A percentile compares a stretch with the other conserved stretches of the same genome.
Conservation (phyloP, 2,797 vertebrate genomes). For the Pempheris klunzingeri region DNA sequence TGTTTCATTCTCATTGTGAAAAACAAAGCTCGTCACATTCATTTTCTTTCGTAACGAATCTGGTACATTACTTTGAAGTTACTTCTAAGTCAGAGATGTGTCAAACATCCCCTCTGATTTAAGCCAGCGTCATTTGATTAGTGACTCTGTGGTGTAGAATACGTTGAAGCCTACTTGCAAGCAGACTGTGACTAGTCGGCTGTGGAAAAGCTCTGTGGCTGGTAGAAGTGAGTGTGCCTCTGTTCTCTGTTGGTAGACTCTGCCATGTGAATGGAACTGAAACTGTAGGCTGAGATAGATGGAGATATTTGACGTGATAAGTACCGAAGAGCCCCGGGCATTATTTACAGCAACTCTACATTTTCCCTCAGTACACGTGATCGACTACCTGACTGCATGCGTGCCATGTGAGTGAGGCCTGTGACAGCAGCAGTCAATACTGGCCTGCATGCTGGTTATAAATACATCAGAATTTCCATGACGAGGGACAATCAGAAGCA, state of each 20-base stretch:
- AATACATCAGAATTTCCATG: constrained; percentile 71
- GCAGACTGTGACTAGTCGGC: no score
- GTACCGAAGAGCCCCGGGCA: constrained; percentile 1
- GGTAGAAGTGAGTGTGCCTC: background rate
- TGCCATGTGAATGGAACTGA: background rate
- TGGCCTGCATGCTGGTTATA: constrained; percentile 35
- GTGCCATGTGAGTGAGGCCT: background rate
- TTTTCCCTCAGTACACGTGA: constrained; percentile 14
- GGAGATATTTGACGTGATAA: constrained; percentile 15
- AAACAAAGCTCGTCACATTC: no score
- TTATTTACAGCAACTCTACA: constrained; percentile 12
- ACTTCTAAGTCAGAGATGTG: no score
- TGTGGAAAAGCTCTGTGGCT: background rate
- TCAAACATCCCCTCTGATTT: no score
- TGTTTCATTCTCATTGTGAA: no score
- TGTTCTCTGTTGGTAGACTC: background rate
- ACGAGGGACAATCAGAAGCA: constrained; percentile 42
- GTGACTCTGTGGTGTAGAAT: no score
- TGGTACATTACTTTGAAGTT: no score
- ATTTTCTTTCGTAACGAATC: no score
- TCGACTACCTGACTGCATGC: constrained; percentile 24
- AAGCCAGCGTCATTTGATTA: no score
- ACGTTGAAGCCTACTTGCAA: no score
- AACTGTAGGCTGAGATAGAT: background rate
- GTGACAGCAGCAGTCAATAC: constrained; percentile 59